A percentile compares a stretch with the other conserved stretches of the same genome.
phyloP scores from a whole-genome alignment of 2,888 invertebrate species.

The Lypha dubia region DNA sequence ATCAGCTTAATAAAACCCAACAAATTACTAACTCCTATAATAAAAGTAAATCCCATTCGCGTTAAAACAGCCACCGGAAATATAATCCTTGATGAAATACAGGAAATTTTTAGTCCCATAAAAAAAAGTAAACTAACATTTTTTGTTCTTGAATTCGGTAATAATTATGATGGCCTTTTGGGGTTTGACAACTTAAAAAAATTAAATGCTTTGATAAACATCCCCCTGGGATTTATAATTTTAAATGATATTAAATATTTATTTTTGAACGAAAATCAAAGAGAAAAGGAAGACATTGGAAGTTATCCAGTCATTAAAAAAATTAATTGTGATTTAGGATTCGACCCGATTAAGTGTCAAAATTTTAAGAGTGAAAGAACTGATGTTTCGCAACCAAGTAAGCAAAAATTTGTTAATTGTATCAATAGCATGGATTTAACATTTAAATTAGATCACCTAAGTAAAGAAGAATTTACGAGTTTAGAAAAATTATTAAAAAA shows the following conservation, averaged over 20 bases:
- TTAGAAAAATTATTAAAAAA: not conserved
- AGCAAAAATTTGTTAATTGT: not conserved
- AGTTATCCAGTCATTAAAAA: not conserved
- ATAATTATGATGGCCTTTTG: not conserved
- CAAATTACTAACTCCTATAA: not conserved
- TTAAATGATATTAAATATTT: not conserved
- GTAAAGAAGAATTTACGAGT: not conserved
- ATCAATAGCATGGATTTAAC: not conserved
- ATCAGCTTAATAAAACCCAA: slow-evolving; percentile 1
- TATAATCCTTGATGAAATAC: not conserved
- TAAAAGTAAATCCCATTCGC: not conserved
- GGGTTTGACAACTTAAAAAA: too few relatives aligned
- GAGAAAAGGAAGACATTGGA: not conserved
- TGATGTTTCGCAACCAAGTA: not conserved
- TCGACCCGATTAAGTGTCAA: not conserved
- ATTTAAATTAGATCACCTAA: not conserved
- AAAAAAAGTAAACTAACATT: too few relatives aligned
- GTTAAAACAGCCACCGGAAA: slow-evolving; percentile 23
- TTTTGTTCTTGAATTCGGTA: not conserved
- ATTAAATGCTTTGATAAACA: slow-evolving; percentile 1
- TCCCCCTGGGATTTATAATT: not conserved
- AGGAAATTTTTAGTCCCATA: too few relatives aligned
- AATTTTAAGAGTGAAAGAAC: not conserved
- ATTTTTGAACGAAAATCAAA: slow-evolving; percentile 9
- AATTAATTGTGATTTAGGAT: not conserved